These are phyloP conservation scores for Pyrocephalus nanus DNA, from an alignment of 2,797 vertebrate species.

Conservation along the genomic window DNA sequence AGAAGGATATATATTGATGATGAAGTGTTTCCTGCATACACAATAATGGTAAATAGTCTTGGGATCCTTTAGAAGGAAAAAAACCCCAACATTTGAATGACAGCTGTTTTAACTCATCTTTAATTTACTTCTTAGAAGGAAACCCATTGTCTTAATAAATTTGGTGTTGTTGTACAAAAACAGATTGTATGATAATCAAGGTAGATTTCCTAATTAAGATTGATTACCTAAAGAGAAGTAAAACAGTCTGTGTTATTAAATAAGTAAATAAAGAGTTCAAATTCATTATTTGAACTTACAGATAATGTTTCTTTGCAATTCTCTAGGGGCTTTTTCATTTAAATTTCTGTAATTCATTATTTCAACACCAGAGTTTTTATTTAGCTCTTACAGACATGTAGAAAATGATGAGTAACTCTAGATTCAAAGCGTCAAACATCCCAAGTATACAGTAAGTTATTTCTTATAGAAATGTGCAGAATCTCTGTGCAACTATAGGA, in stretches of 20 bases:
- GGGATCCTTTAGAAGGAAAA: neutral
- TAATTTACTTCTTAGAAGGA: slow-evolving; percentile 4
- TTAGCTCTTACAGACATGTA: neutral
- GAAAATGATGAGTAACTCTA: neutral
- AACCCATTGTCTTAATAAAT: neutral
- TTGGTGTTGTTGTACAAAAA: neutral
- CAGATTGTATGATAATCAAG: neutral
- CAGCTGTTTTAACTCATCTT: neutral
- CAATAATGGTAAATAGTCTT: neutral
- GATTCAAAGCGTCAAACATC: neutral
- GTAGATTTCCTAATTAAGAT: neutral
- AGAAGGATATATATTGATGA: neutral
- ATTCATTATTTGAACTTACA: neutral
- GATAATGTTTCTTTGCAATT: neutral
- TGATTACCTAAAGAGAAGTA: neutral
- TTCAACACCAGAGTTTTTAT: neutral
- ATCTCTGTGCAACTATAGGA: neutral
- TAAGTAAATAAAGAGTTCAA: neutral
- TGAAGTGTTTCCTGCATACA: neutral
- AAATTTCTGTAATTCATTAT: neutral
- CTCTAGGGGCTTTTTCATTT: accelerated
- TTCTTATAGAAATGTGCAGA: neutral
- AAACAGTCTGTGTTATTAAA: neutral
- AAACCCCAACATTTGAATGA: neutral
- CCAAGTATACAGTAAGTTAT: neutral